A percentile compares a stretch with the other conserved stretches of the same genome.
Conservation (phyloP, 1,140 invertebrate species). For the Cephus cinctus region DNA sequence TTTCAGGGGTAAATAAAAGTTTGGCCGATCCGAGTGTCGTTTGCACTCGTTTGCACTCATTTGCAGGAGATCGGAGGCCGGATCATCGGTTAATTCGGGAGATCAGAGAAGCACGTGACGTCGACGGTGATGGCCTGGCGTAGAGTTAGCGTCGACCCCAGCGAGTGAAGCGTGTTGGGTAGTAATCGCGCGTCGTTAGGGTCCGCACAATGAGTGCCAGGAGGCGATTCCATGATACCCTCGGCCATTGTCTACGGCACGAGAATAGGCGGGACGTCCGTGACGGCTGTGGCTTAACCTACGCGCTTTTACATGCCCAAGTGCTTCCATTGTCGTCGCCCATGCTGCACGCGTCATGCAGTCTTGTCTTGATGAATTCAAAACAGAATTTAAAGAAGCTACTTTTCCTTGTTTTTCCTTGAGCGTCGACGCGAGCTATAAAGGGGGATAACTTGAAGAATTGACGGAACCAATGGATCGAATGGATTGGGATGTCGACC, state of each 20-base stretch:
- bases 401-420: too few relatives aligned
- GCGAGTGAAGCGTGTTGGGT: slow-evolving; percentile 20
- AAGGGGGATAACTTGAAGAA: too few relatives aligned
- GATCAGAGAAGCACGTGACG: slow-evolving; percentile 16
- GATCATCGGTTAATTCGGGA: slow-evolving; percentile 23
- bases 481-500: too few relatives aligned
- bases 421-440: too few relatives aligned
- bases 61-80: too few relatives aligned
- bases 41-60: too few relatives aligned
- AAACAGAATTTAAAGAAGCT: too few relatives aligned
- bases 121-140: neutral
- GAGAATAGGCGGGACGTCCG: slow-evolving; percentile 25
- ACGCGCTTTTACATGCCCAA: slow-evolving; percentile 48
- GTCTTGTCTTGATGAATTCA: too few relatives aligned
- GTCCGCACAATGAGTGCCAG: slow-evolving; percentile 48
- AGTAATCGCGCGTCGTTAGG: slow-evolving; percentile 50
- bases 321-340: slow-evolving; percentile 40
- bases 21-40: slow-evolving; percentile 9
- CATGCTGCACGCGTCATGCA: too few relatives aligned
- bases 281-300: slow-evolving; percentile 48
- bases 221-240: slow-evolving; percentile 48
- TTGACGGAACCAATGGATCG: too few relatives aligned
- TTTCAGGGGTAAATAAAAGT: too few relatives aligned
- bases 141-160: neutral
- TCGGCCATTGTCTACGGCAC: slow-evolving; percentile 44